Evolutionary conservation across 2,888 invertebrate genomes (phyloP).

Genomic region (Clunio marinus): DNA sequence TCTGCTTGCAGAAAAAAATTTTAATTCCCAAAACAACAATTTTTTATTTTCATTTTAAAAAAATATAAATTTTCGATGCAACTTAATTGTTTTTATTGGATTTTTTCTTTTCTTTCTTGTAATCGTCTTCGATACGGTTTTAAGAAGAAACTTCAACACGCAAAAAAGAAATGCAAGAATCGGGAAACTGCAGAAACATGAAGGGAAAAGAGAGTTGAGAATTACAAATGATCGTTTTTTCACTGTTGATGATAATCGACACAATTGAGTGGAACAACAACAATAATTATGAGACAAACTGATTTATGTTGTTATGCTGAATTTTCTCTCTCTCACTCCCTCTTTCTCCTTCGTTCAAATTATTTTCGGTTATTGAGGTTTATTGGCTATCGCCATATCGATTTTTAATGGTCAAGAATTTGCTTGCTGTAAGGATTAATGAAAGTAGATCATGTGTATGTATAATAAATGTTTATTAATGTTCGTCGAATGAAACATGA

Average conservation of each 20-base stretch:
- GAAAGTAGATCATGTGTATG: constrained; percentile 33
- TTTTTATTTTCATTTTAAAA: too few relatives aligned
- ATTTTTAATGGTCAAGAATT: background rate
- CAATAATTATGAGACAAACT: constrained; percentile 12
- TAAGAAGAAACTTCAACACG: too few relatives aligned
- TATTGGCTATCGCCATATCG: constrained; percentile 7
- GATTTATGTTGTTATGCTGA: constrained; percentile 28
- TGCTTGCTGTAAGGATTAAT: constrained; percentile 20
- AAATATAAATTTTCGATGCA: too few relatives aligned
- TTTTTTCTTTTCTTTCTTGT: too few relatives aligned
- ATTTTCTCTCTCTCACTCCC: background rate
- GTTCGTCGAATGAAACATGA: constrained; percentile 8
- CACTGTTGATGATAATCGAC: constrained; percentile 34
- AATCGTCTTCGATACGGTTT: too few relatives aligned
- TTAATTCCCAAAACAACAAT: too few relatives aligned
- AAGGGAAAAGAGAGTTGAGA: constrained; percentile 17
- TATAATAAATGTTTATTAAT: background rate
- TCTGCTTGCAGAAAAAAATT: background rate
- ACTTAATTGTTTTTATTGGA: too few relatives aligned
- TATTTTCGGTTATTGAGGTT: constrained; percentile 8
- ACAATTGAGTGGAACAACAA: constrained; percentile 15
- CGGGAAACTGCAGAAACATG: constrained; percentile 22
- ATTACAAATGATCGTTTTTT: constrained; percentile 34
- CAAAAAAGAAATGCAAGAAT: constrained; percentile 2
- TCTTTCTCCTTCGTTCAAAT: too few relatives aligned